Evolutionary conservation across 1,140 invertebrate species (phyloP), one percentile per base, ranked within the genome.

Genomic region (Formica exsecta): DNA sequence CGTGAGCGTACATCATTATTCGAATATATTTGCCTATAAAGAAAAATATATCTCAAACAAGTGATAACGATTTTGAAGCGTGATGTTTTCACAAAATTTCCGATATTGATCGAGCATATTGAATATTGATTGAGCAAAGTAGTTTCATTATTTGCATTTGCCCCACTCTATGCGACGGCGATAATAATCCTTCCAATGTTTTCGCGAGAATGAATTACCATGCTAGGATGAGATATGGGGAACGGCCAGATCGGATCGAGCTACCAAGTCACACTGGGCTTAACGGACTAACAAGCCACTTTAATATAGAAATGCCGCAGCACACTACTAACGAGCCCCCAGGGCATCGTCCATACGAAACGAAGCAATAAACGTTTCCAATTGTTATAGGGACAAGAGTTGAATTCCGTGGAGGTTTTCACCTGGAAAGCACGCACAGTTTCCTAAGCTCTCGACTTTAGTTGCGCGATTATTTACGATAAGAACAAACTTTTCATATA

Each of bases 281-380:
- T 80, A 80, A 74, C 75, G 29, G 68, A 74, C 62, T 88, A 88
- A 87, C 87, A 76, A 77, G 77, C 65, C 86, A 70, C 57, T 87
- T 85, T 73, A 77, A 85, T 73, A 59, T 70, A 89, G 86, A 73
- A 85, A 89, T 62, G 57, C 38, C 51, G 64, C 73, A 38, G 68
- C 62, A 64, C 54, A 48, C 85, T 81, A 76, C 68, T 89, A 81
- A 88, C 88, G 81, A 89, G 86, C 36, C 80, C 54, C 68, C 36
- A 2, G 59, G 74, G 88, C 44, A 86, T 83, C 76, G 76, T 84
- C 36, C 48, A 36, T 44, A 71, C 75, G 84, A 73, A 89, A 86
- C 73, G 76, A 66, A 75, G 74, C 74, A 84, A 89, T 89, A 90
- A 90, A 87, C 87, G 77, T 83, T 89, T 80, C 61, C 87, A 66